These are phyloP conservation scores for Priocnemis perturbator DNA, from an alignment of 2,888 invertebrate species.

Conservation along the genomic window DNA sequence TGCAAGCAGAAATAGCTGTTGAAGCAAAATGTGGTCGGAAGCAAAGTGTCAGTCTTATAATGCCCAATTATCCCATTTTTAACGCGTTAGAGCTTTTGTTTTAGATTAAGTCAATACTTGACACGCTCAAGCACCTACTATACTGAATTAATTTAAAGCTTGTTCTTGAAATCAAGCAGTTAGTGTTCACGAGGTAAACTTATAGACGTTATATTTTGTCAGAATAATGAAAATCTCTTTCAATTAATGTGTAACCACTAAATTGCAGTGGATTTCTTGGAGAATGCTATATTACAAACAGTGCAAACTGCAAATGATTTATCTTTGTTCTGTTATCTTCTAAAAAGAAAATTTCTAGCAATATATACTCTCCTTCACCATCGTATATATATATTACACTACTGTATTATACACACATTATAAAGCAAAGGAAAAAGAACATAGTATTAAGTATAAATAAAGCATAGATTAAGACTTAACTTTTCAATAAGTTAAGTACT, in stretches of 20 bases:
- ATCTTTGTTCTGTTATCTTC: conserved; percentile 34
- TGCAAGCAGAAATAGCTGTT: no score
- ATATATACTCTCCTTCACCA: conserved; percentile 39
- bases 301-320: conserved; percentile 19
- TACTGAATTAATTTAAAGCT: no score
- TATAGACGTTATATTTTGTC: neutral
- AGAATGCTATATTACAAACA: conserved; percentile 37
- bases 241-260: neutral
- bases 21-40: no score
- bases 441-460: conserved; percentile 46
- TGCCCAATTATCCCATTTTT: no score
- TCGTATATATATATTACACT: conserved; percentile 35
- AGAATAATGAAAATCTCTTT: neutral
- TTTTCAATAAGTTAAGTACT: conserved; percentile 61
- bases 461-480: conserved; percentile 57
- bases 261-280: conserved; percentile 37
- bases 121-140: no score
- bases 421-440: conserved; percentile 38
- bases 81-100: no score
- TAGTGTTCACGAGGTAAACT: conserved; percentile 21
- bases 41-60: no score
- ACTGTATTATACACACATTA: conserved; percentile 29
- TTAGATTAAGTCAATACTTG: no score
- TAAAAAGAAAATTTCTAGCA: conserved; percentile 35
- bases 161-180: no score